A percentile compares a stretch with the other conserved stretches of the same genome.
These are phyloP conservation scores for Leptarthrus brevirostris DNA, from an alignment of 2,888 invertebrate species.

Conservation along the genomic window DNA sequence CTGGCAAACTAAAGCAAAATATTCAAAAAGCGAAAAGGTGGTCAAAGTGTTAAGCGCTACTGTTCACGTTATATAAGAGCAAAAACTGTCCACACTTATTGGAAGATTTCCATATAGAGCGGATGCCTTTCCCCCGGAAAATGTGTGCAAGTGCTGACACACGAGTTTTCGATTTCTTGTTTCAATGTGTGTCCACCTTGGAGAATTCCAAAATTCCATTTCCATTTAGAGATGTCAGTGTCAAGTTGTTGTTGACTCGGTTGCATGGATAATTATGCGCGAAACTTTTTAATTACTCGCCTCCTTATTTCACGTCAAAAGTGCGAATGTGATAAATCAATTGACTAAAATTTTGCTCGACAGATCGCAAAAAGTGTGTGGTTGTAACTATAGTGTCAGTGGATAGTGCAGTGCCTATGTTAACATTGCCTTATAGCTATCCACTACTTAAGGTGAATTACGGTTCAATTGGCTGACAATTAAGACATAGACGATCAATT, in stretches of 20 bases:
- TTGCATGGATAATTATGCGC: constrained; percentile 14
- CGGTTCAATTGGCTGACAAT: constrained; percentile 1
- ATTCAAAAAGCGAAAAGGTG: too few species aligned
- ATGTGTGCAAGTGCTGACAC: not conserved
- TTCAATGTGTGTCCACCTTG: constrained; percentile 17
- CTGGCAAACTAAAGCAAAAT: too few species aligned
- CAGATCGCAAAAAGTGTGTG: constrained; percentile 3
- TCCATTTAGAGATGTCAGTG: constrained; percentile 16
- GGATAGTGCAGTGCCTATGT: not conserved
- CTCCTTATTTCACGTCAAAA: constrained; percentile 16
- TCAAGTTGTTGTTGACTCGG: constrained; percentile 21
- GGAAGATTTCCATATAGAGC: too few species aligned
- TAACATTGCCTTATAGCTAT: too few species aligned
- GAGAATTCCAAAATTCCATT: constrained; percentile 37
- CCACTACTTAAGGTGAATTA: too few species aligned
- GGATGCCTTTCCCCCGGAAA: not conserved
- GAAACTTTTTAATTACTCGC: constrained; percentile 17
- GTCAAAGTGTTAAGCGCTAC: too few species aligned
- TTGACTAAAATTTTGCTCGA: too few species aligned
- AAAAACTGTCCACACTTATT: too few species aligned
- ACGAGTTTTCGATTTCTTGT: not conserved
- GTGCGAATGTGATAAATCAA: constrained; percentile 10
- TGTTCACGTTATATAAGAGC: too few species aligned
- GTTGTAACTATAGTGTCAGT: not conserved
- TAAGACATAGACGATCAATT: constrained; percentile 30